A percentile compares a stretch with the other conserved stretches of the same genome.
phyloP scores from a whole-genome alignment of 2,113 vertebrate genomes.

The Eulacestoma nigropectus region DNA sequence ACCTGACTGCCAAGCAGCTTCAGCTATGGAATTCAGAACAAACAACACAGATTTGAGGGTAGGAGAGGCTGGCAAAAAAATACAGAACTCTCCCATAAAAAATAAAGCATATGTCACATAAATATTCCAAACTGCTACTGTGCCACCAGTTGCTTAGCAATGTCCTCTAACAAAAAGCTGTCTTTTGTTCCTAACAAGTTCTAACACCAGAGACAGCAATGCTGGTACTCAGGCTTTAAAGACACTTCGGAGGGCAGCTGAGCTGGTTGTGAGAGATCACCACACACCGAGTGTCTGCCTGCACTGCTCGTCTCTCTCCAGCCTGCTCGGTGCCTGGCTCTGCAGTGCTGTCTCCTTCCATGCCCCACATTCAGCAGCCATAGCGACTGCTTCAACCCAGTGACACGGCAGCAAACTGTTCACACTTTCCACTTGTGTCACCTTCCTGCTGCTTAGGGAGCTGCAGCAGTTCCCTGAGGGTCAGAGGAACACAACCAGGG shows the following conservation, averaged over 20 bases:
- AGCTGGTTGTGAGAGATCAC: too few species aligned
- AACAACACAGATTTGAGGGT: neutral
- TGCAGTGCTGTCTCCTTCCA: neutral
- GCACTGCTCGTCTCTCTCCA: too few species aligned
- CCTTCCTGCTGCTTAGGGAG: neutral
- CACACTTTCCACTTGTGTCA: neutral
- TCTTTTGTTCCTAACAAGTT: neutral
- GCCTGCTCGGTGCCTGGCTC: rapidly evolving
- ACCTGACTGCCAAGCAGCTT: neutral
- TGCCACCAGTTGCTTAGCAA: neutral
- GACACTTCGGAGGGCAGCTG: neutral
- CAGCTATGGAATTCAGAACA: rapidly evolving
- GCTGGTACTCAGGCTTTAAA: neutral
- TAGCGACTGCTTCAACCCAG: rapidly evolving
- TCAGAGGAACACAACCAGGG: neutral
- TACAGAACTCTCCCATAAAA: neutral
- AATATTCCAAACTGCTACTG: neutral
- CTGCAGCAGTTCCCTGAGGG: neutral
- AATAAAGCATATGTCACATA: neutral
- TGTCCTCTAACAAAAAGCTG: neutral
- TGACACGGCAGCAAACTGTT: neutral
- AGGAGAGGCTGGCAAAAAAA: neutral
- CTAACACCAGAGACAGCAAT: neutral
- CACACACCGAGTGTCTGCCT: neutral
- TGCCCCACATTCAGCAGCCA: rapidly evolving